These are phyloP conservation scores for Luperina testacea DNA, from an alignment of 2,888 invertebrate genomes.

Conservation along the genomic window DNA sequence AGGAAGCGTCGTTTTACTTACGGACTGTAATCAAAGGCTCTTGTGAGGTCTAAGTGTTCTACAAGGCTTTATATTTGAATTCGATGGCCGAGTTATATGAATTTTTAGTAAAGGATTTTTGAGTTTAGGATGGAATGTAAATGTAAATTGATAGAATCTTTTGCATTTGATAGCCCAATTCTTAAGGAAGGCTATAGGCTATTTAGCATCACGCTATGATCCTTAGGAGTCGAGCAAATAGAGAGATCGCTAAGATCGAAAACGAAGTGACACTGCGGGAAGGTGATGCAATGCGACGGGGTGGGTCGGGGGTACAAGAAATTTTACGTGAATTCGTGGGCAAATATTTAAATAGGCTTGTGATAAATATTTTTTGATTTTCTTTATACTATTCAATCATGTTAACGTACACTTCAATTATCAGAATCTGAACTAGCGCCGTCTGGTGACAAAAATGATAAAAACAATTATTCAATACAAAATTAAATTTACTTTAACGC, in stretches of 20 bases:
- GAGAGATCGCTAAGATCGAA: not conserved
- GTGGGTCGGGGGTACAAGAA: too few relatives aligned
- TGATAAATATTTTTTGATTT: too few relatives aligned
- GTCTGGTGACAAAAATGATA: not conserved
- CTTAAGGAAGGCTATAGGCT: too few relatives aligned
- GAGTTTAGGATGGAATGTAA: not conserved
- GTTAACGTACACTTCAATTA: not conserved
- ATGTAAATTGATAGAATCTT: not conserved
- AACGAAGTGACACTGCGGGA: not conserved
- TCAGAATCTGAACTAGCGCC: not conserved
- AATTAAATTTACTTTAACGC: too few relatives aligned
- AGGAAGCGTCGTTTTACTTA: slow-evolving; percentile 59
- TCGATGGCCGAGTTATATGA: slow-evolving; percentile 25
- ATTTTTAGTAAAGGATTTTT: not conserved
- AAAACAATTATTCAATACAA: too few relatives aligned
- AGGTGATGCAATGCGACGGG: not conserved
- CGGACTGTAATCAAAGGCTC: slow-evolving; percentile 58
- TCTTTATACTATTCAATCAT: too few relatives aligned
- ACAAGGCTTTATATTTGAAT: slow-evolving; percentile 52
- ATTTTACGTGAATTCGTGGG: too few relatives aligned
- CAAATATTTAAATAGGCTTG: too few relatives aligned
- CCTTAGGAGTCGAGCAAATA: not conserved
- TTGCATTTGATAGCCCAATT: not conserved
- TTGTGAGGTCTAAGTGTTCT: slow-evolving; percentile 49
- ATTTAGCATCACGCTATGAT: not conserved